Evolutionary conservation across 1,140 invertebrate genomes (phyloP), one percentile per base, ranked within the genome.

Genomic region (Drosophila takahashii): DNA sequence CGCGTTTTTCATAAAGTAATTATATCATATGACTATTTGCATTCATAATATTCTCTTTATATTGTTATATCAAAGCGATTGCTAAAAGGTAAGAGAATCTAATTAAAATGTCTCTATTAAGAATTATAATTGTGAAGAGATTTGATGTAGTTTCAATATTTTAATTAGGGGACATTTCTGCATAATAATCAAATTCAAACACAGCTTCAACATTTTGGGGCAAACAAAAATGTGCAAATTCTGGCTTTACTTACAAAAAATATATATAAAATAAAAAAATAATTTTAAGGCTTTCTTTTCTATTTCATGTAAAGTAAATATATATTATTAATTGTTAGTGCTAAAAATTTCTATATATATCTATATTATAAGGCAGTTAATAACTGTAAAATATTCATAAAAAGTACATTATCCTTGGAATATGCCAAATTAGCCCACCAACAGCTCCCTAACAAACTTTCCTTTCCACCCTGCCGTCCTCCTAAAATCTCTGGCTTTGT

Each of bases 401-500:
- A 18, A n/a, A n/a, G n/a, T 10, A 15, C 2, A 15, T 13, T 11
- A 37, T 26, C 13, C 44, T 47, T 26, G 22, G 6, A 26, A 26
- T n/a, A n/a, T 47, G 34, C 8, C 13, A 67, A 44, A 52, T 66
- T 53, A 53, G 58, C 44, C 26, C 36, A 42, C 26, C 36, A 15
- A 26, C 8, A 13, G 9, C 13, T 9, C 18, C 27, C 65, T 32
- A 18, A 13, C 18, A 27, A 76, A 73, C 36, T 60, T 36, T 34
- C 18, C 27, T 22, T 61, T 34, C 11, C 22, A 16, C 41, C 36
- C 8, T 27, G 39, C 39, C 16, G n/a, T 13, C 29, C 27, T 15
- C 18, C 18, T 4, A 18, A 73, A 75, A 50, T 41, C 71, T 39
- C n/a, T 45, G 64, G 51, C 65, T 70, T 54, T 70, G 64, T 48